Conservation (phyloP, 2,888 invertebrate species). For the Dryococelus australis region DNA sequence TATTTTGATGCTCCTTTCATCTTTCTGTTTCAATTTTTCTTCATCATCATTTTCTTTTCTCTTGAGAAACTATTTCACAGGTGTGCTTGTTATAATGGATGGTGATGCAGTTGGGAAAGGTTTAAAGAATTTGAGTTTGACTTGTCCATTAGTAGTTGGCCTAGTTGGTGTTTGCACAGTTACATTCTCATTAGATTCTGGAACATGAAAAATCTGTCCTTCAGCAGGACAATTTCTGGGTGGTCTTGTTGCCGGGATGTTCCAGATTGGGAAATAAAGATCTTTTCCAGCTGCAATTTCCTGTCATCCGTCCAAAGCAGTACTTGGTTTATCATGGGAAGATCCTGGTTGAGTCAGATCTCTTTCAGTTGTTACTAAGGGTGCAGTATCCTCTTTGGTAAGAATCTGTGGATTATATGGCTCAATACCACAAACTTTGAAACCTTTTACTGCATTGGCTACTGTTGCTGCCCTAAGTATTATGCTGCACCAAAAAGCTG, state of each 20-base stretch:
- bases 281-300: background rate
- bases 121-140: background rate
- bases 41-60: background rate
- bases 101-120: background rate
- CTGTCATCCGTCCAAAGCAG: background rate
- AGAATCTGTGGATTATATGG: background rate
- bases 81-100: background rate
- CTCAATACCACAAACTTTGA: background rate
- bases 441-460: background rate
- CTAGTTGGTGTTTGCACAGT: background rate
- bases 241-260: background rate
- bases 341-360: background rate
- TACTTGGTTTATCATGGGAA: background rate
- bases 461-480: background rate
- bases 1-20: background rate
- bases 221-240: no score
- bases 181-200: background rate
- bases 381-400: background rate
- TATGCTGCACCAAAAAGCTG: background rate
- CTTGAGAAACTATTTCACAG: background rate
- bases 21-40: background rate
- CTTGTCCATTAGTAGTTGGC: background rate
- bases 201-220: background rate
- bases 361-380: background rate
- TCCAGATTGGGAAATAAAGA: background rate